Base-by-base conservation (phyloP, 2,113 vertebrate species). In the Phrynosoma blainvillii region DNA sequence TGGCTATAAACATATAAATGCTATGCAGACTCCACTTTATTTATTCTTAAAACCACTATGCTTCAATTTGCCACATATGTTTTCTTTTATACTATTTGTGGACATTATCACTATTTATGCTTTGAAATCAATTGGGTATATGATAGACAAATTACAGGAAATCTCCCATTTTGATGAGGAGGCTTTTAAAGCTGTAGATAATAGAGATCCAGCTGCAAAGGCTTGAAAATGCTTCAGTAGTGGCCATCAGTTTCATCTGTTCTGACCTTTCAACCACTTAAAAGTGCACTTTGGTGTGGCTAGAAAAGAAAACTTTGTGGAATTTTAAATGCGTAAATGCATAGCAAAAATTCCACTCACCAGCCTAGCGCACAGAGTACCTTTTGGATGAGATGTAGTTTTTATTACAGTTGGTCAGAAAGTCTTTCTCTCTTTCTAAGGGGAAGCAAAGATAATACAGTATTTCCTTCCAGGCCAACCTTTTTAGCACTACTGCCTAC, bases 281-380 rank as follows among this genome's bases (percentile, higher is more conserved):
- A 86, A 94, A 95, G 86, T 93, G 86, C 94, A 94, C 87, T 95
- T 90, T 89, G 90, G 52, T 90, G 83, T 71, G 87, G 88, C 91
- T 94, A 91, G 91, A 92, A 92, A 94, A 90, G 92, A 93, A 94
- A 96, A 95, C 94, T 96, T 95, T 96, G 95, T 83, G 73, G 87
- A 96, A 96, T 96, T 93, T 88, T 93, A 96, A 96, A 96, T 93
- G 89, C 94, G 78, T 94, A 94, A 94, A 95, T 96, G 81, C 94
- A 92, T 88, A 93, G 92, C 82, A 92, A 93, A 95, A 93, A 92
- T 93, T 93, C 90, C 91, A 93, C 93, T 94, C 91, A 80, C 0
- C n/a, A 93, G 94, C 94, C 95, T 52, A 94, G 93, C 95, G 95
- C 94, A 95, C 92, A 94, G 94, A 96, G 93, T 94, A 96, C 92